phyloP scores from a whole-genome alignment of 1,140 invertebrate species.

The Cyphomyrmex costatus region DNA sequence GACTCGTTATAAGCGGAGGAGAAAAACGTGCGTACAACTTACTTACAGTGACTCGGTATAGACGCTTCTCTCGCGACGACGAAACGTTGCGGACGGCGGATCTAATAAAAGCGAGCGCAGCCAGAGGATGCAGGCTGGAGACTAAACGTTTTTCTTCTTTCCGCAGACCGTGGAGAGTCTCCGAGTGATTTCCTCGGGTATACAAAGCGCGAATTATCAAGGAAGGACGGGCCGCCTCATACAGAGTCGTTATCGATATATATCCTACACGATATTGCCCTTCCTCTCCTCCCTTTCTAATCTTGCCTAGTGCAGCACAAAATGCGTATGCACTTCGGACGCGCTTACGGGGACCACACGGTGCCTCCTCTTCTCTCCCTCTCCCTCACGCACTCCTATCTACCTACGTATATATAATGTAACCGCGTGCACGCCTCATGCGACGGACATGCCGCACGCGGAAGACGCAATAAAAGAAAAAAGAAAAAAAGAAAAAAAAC shows the following conservation, averaged over 20 bases:
- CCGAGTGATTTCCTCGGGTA: neutral
- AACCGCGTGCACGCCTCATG: neutral
- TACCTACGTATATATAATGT: constrained; percentile 4
- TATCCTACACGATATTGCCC: neutral
- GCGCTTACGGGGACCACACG: neutral
- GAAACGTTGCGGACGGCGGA: neutral
- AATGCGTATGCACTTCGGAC: constrained; percentile 8
- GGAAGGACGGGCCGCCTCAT: neutral
- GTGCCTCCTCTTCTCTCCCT: neutral
- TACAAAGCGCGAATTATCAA: neutral
- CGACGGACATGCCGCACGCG: neutral
- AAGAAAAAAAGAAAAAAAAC: neutral
- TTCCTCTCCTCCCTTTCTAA: neutral
- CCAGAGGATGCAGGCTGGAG: neutral
- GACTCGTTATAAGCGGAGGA: neutral
- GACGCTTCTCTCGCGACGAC: constrained; percentile 2
- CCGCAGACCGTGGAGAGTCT: neutral
- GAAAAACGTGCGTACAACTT: constrained; percentile 14
- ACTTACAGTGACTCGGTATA: neutral
- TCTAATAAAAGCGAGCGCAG: constrained; percentile 26
- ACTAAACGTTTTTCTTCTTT: neutral
- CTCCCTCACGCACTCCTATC: neutral
- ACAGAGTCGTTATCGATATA: neutral
- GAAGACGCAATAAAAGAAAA: neutral
- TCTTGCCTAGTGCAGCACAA: neutral